Evolutionary conservation across 2,797 vertebrate species (phyloP).

Genomic region (Lateolabrax maculatus): DNA sequence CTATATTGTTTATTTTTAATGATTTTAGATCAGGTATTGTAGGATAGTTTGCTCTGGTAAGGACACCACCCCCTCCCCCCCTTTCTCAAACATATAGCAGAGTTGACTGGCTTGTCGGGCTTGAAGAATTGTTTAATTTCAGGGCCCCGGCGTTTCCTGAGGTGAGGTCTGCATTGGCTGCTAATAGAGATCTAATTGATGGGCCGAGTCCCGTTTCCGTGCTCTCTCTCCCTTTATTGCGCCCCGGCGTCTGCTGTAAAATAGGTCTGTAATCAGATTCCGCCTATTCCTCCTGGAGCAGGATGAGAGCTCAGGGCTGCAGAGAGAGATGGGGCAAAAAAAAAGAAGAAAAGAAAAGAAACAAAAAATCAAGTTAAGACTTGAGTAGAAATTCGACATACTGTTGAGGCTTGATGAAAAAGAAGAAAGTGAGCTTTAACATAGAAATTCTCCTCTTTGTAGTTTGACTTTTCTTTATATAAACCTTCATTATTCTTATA

Average conservation of each 20-base stretch:
- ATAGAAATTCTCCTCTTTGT: conserved; percentile 56
- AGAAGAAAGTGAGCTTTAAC: conserved; percentile 71
- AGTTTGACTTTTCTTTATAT: conserved; percentile 45
- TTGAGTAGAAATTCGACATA: conserved; percentile 88
- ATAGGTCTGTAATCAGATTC: conserved; percentile 99
- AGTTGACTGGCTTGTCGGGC: conserved; percentile 86
- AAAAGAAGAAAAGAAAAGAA: conserved; percentile 77
- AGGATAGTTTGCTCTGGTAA: background rate
- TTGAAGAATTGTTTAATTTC: conserved; percentile 94
- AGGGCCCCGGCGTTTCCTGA: conserved; percentile 93
- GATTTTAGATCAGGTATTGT: conserved; percentile 16
- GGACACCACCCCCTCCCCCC: conserved; percentile 5
- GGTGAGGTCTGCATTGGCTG: conserved; percentile 96
- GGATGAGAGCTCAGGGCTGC: conserved; percentile 93
- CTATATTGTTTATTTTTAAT: conserved; percentile 18
- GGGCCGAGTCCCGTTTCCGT: conserved; percentile 98
- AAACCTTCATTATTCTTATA: conserved; percentile 26
- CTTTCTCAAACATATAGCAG: conserved; percentile 78
- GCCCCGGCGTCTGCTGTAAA: conserved; percentile 98
- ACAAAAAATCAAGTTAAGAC: conserved; percentile 95
- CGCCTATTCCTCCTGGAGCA: conserved; percentile 97
- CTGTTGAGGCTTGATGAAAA: conserved; percentile 86
- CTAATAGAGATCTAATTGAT: conserved; percentile 99
- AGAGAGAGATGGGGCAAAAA: conserved; percentile 61
- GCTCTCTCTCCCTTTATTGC: conserved; percentile 98